These are phyloP conservation scores for Aleiodes sp. DNA, from an alignment of 1,140 invertebrate genomes.

Conservation along the genomic window DNA sequence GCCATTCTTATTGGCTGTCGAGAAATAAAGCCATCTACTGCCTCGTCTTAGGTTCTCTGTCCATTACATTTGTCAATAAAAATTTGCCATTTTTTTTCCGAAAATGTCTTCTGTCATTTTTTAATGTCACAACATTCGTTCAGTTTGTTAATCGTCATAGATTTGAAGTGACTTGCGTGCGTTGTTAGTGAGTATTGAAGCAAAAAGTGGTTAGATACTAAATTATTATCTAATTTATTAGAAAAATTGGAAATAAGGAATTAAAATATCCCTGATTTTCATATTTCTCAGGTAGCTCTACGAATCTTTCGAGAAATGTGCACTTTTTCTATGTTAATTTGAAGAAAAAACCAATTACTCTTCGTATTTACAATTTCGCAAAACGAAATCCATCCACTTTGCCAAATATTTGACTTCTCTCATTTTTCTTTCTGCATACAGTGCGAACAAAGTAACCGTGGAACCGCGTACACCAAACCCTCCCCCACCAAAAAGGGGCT, in stretches of 20 bases:
- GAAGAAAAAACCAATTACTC: constrained; percentile 26
- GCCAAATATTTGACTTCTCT: neutral
- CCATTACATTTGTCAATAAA: neutral
- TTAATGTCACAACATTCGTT: neutral
- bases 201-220: constrained; percentile 16
- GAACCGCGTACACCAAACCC: constrained; percentile 68
- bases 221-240: constrained; percentile 1
- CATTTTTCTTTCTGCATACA: constrained; percentile 27
- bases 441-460: constrained; percentile 62
- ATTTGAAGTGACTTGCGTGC: constrained; percentile 25
- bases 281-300: constrained; percentile 42
- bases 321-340: constrained; percentile 28
- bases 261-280: neutral
- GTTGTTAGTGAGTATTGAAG: constrained; percentile 26
- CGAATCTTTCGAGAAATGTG: constrained; percentile 63
- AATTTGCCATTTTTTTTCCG: neutral
- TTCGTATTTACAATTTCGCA: constrained; percentile 5
- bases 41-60: neutral
- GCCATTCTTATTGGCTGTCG: constrained; percentile 54
- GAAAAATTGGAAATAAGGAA: neutral
- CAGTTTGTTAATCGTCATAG: constrained; percentile 13
- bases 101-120: neutral
- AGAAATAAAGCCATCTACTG: neutral
- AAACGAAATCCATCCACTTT: too few species aligned
- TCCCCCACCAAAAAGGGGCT: constrained; percentile 52